These are phyloP conservation scores for Dicentrarchus labrax DNA, from an alignment of 2,113 vertebrate species.

Conservation along the genomic window DNA sequence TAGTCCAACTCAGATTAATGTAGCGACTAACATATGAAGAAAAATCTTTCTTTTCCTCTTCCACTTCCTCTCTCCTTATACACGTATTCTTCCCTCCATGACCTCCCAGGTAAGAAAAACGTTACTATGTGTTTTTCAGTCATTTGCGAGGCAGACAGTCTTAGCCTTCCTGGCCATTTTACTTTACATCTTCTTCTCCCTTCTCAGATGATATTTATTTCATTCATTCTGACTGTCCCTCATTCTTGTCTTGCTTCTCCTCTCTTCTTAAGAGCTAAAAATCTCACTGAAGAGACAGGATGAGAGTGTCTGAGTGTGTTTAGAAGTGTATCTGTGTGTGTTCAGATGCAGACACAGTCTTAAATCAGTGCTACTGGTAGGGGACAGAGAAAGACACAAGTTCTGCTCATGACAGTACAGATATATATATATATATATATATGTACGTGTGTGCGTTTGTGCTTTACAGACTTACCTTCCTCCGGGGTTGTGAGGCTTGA, in stretches of 20 bases:
- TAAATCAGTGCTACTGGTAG: neutral
- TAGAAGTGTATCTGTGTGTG: slow-evolving; percentile 7
- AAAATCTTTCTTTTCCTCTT: slow-evolving; percentile 43
- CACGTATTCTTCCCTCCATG: slow-evolving; percentile 3
- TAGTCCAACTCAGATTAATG: slow-evolving; percentile 82
- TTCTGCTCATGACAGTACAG: neutral
- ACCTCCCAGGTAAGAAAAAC: slow-evolving; percentile 24
- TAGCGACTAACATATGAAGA: slow-evolving; percentile 60
- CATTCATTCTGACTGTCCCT: neutral
- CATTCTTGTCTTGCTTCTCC: neutral
- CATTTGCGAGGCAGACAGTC: neutral
- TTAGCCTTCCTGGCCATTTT: neutral
- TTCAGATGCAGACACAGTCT: slow-evolving; percentile 1
- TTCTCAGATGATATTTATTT: slow-evolving; percentile 11
- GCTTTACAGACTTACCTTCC: slow-evolving; percentile 94
- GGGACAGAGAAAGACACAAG: neutral
- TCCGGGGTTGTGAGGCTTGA: slow-evolving; percentile 91
- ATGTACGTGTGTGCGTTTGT: slow-evolving; percentile 83
- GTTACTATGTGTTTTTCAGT: slow-evolving; percentile 38
- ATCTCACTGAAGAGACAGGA: neutral
- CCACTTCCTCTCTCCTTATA: slow-evolving; percentile 29
- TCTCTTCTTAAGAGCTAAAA: slow-evolving; percentile 17
- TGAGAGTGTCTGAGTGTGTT: slow-evolving; percentile 24
- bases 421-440: slow-evolving; percentile 60
- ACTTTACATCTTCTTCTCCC: neutral